phyloP scores from a whole-genome alignment of 2,797 vertebrate genomes.

The Enteromius radiatus region DNA sequence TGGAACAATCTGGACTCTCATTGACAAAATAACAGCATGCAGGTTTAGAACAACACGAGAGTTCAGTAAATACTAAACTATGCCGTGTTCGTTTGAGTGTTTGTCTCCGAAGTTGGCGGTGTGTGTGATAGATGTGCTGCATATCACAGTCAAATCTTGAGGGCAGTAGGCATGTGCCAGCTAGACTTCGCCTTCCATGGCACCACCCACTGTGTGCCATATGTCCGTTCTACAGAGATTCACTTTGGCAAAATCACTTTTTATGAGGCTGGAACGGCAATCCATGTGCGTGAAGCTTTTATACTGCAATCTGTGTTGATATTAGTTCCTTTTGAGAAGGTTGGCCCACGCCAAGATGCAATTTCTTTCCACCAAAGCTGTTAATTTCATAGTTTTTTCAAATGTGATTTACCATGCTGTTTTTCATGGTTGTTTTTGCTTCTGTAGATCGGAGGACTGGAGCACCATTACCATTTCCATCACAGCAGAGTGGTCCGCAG shows the following conservation, averaged over 20 bases:
- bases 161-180: constrained; percentile 22
- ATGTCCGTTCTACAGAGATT: constrained; percentile 38
- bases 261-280: not conserved
- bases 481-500: constrained; percentile 89
- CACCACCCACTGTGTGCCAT: constrained; percentile 44
- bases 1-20: not conserved
- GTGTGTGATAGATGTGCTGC: constrained; percentile 18
- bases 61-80: not conserved
- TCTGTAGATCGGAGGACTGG: constrained; percentile 87
- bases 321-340: not conserved
- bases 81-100: not conserved
- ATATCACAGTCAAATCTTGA: constrained; percentile 12
- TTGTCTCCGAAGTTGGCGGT: not conserved
- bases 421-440: constrained; percentile 56
- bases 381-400: constrained; percentile 1
- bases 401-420: constrained; percentile 17
- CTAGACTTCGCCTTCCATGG: constrained; percentile 12
- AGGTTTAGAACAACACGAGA: not conserved
- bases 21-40: constrained; percentile 7
- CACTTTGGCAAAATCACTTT: not conserved
- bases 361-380: constrained; percentile 5
- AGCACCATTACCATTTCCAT: constrained; percentile 91
- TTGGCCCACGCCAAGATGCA: constrained; percentile 1
- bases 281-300: not conserved
- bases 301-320: not conserved